These are phyloP conservation scores for Lissonota sp. DNA, from an alignment of 2,888 invertebrate species.

Conservation along the genomic window DNA sequence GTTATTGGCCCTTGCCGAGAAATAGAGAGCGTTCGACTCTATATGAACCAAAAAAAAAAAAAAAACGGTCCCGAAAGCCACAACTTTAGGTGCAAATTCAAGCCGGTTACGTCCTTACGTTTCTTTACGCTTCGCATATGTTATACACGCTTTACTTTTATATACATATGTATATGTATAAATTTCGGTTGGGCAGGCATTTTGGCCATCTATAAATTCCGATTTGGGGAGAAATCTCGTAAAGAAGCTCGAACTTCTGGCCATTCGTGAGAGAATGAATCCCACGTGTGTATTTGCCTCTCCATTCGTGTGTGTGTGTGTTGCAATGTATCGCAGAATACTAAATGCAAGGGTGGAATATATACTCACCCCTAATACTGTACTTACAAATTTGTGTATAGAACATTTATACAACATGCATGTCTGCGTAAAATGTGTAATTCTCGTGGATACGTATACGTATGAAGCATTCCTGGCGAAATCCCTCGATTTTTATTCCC, in stretches of 20 bases:
- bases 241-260: constrained; percentile 32
- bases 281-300: not conserved
- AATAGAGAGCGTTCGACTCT: constrained; percentile 5
- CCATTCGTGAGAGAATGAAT: constrained; percentile 7
- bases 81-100: too few species aligned
- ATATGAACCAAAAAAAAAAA: not conserved
- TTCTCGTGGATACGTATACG: too few species aligned
- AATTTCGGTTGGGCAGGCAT: constrained; percentile 8
- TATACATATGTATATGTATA: not conserved
- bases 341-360: constrained; percentile 17
- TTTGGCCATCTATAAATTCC: constrained; percentile 69
- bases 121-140: too few species aligned
- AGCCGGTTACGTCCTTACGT: too few species aligned
- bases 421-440: too few species aligned
- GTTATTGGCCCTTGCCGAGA: constrained; percentile 12
- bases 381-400: not conserved
- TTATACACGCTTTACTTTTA: too few species aligned
- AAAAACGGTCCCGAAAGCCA: too few species aligned
- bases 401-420: not conserved
- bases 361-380: constrained; percentile 8
- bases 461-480: too few species aligned
- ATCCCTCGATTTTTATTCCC: too few species aligned
- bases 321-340: constrained; percentile 23
- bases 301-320: not conserved
- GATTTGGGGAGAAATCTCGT: constrained; percentile 66